Percentiles rank a stretch among this genome's conserved stretches.
phyloP scores from a whole-genome alignment of 2,113 vertebrate genomes.

The Hymenochirus boettgeri region DNA sequence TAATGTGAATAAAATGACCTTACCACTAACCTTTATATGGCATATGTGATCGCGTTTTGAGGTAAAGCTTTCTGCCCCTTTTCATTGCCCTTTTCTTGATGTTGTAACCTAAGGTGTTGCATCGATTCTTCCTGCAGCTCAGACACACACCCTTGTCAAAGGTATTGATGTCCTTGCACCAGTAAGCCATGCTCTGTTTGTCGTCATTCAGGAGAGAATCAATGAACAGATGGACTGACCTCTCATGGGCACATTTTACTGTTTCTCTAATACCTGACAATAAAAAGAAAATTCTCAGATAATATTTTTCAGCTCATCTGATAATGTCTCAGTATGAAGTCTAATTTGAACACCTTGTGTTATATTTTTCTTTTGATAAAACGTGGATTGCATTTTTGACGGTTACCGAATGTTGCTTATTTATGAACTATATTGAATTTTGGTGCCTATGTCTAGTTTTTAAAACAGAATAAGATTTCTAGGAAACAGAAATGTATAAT shows the following conservation, averaged over 20 bases:
- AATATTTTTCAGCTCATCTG: no score
- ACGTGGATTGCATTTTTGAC: no score
- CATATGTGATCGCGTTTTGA: slow-evolving; percentile 73
- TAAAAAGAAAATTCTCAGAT: not conserved
- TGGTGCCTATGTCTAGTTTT: no score
- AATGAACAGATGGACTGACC: slow-evolving; percentile 87
- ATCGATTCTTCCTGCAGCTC: slow-evolving; percentile 77
- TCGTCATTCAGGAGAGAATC: slow-evolving; percentile 80
- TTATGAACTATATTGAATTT: no score
- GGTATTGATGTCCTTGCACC: slow-evolving; percentile 72
- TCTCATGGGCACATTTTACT: slow-evolving; percentile 89
- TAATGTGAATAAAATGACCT: not conserved
- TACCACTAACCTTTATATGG: slow-evolving; percentile 86
- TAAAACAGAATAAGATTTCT: no score
- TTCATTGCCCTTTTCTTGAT: slow-evolving; percentile 61
- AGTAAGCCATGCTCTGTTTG: slow-evolving; percentile 77
- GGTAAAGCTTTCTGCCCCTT: slow-evolving; percentile 68
- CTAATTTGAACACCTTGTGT: no score
- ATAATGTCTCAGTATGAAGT: no score
- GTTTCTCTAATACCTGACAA: slow-evolving; percentile 77
- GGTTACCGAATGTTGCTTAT: no score
- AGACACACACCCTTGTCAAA: slow-evolving; percentile 86
- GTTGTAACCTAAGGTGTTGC: slow-evolving; percentile 85
- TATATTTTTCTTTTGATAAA: no score
- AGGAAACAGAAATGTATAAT: no score